phyloP scores from a whole-genome alignment of 1,140 invertebrate species.

The Trachymyrmex cornetzi region DNA sequence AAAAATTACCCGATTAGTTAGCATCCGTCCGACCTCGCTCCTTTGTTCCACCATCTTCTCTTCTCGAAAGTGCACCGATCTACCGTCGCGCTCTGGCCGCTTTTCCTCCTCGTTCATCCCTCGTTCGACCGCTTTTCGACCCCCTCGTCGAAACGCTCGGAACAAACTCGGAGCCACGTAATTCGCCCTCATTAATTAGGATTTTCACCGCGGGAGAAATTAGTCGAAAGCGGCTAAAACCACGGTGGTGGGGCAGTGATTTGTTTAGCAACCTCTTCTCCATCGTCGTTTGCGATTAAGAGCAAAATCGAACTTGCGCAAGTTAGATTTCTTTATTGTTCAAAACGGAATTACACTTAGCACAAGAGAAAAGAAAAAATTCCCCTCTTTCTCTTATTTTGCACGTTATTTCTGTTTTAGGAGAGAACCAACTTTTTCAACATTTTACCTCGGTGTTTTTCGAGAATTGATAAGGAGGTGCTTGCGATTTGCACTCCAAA shows the following conservation, averaged over 20 bases:
- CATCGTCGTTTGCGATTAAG: background rate
- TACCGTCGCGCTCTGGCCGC: conserved; percentile 6
- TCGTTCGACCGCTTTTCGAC: conserved; percentile 53
- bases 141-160: background rate
- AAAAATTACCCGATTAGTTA: conserved; percentile 86
- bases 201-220: conserved; percentile 76
- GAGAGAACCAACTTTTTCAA: background rate
- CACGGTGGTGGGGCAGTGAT: conserved; percentile 54
- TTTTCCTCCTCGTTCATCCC: conserved; percentile 33
- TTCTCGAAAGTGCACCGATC: conserved; percentile 50
- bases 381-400: background rate
- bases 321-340: conserved; percentile 14
- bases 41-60: conserved; percentile 49
- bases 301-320: background rate
- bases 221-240: conserved; percentile 71
- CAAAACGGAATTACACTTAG: background rate
- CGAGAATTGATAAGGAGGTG: background rate
- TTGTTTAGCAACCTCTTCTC: conserved; percentile 60
- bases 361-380: background rate
- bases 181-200: conserved; percentile 79
- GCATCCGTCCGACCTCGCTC: conserved; percentile 54
- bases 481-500: conserved; percentile 28
- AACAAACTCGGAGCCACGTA: conserved; percentile 54
- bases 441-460: background rate
- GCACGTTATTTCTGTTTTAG: background rate